These are phyloP conservation scores for Asarcornis scutulata DNA, from an alignment of 2,113 vertebrate genomes.

Conservation along the genomic window DNA sequence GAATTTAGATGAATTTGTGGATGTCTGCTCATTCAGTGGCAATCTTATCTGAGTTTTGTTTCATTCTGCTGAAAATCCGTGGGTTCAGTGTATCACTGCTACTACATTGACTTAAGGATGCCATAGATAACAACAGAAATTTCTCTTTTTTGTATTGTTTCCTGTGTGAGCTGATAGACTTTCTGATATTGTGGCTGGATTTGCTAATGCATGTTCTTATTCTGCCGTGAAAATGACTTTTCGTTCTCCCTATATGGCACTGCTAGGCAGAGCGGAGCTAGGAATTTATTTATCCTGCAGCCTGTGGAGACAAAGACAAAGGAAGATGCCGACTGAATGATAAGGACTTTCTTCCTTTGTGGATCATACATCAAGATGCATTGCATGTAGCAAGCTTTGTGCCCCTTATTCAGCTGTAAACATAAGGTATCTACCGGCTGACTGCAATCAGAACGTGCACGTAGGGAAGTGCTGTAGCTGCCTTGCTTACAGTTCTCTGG, in stretches of 20 bases:
- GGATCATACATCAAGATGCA: neutral
- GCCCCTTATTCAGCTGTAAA: neutral
- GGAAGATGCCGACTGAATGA: slow-evolving; percentile 41
- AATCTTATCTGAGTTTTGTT: neutral
- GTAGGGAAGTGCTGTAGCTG: neutral
- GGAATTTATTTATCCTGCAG: neutral
- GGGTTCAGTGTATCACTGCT: neutral
- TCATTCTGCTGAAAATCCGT: neutral
- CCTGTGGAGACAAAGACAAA: slow-evolving; percentile 39
- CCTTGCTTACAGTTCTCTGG: neutral
- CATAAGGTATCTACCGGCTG: neutral
- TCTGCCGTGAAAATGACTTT: slow-evolving; percentile 21
- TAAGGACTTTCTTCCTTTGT: slow-evolving; percentile 23
- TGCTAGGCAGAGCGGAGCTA: neutral
- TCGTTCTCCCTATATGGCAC: neutral
- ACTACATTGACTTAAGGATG: neutral
- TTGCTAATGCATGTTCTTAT: slow-evolving; percentile 15
- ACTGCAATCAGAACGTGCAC: neutral
- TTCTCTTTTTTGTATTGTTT: slow-evolving; percentile 1
- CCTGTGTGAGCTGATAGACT: neutral
- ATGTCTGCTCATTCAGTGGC: neutral
- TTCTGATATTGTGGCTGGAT: neutral
- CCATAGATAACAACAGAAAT: neutral
- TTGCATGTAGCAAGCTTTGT: neutral
- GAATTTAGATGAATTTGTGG: neutral